phyloP scores from a whole-genome alignment of 1,140 invertebrate species.

The Meloidogyne floridensis region DNA sequence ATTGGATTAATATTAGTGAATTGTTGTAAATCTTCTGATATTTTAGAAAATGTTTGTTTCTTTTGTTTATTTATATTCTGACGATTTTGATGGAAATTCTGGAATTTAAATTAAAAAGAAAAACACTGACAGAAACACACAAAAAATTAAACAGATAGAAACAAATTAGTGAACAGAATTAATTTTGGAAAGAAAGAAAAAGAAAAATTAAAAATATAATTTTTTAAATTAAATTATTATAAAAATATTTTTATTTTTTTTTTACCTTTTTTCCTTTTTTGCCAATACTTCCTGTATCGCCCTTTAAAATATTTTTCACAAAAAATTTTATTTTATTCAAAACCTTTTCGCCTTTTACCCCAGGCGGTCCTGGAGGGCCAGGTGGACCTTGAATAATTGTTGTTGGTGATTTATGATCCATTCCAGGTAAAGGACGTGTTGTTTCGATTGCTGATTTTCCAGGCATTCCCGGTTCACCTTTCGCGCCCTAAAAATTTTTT shows the following conservation, averaged over 20 bases:
- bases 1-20: background rate
- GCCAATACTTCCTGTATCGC: conserved; percentile 28
- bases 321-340: conserved; percentile 9
- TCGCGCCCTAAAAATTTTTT: conserved; percentile 49
- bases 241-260: too few species aligned
- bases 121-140: conserved; percentile 22
- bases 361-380: conserved; percentile 48
- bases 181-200: background rate
- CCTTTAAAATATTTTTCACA: background rate
- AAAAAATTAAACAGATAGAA: conserved; percentile 15
- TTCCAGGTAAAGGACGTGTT: conserved; percentile 25
- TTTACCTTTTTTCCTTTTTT: conserved; percentile 20
- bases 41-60: conserved; percentile 32
- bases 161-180: conserved; percentile 11
- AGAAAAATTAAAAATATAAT: background rate
- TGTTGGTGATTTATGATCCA: conserved; percentile 24
- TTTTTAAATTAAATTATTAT: background rate
- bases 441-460: conserved; percentile 22
- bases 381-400: conserved; percentile 54
- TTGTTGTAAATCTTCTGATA: conserved; percentile 28
- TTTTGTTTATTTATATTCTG: background rate
- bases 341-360: conserved; percentile 64
- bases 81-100: conserved; percentile 14
- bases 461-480: conserved; percentile 52
- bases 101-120: background rate